Percentiles rank a stretch among this genome's conserved stretches.
Conservation (phyloP, 2,797 vertebrate genomes). For the Halcyon chelicuti region DNA sequence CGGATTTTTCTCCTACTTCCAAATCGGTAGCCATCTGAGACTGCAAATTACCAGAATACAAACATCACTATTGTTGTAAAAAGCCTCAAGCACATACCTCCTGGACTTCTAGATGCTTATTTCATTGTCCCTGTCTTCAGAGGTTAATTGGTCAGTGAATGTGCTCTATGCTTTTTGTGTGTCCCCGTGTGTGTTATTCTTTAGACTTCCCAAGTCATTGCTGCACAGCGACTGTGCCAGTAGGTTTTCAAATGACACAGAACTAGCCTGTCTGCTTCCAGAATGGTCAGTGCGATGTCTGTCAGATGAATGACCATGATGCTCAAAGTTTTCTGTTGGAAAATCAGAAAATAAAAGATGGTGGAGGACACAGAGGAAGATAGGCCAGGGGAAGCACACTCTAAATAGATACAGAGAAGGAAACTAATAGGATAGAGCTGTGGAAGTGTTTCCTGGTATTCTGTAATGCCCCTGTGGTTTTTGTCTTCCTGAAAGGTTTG, state of each 20-base stretch:
- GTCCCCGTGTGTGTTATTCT: not conserved
- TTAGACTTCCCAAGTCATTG: not conserved
- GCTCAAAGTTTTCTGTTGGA: not conserved
- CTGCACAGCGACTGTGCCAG: not conserved
- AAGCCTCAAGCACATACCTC: not conserved
- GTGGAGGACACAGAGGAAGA: not conserved
- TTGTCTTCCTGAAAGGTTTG: not conserved
- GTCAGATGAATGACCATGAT: not conserved
- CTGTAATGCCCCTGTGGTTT: not conserved
- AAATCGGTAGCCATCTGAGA: not conserved
- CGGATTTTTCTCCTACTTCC: not conserved
- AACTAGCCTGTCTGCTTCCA: not conserved
- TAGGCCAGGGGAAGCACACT: not conserved
- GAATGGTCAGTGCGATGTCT: fast-evolving
- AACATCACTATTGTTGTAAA: not conserved
- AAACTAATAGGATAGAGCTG: not conserved
- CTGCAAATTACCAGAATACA: not conserved
- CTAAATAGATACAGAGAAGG: not conserved
- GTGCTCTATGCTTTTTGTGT: not conserved
- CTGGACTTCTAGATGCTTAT: not conserved
- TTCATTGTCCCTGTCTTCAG: not conserved
- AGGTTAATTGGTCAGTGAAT: not conserved
- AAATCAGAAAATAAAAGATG: not conserved
- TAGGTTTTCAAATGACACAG: not conserved
- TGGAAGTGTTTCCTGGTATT: not conserved